Percentiles rank a stretch among this genome's conserved stretches.
Conservation (phyloP, 1,140 invertebrate species). For the Heliconius eleuchia region DNA sequence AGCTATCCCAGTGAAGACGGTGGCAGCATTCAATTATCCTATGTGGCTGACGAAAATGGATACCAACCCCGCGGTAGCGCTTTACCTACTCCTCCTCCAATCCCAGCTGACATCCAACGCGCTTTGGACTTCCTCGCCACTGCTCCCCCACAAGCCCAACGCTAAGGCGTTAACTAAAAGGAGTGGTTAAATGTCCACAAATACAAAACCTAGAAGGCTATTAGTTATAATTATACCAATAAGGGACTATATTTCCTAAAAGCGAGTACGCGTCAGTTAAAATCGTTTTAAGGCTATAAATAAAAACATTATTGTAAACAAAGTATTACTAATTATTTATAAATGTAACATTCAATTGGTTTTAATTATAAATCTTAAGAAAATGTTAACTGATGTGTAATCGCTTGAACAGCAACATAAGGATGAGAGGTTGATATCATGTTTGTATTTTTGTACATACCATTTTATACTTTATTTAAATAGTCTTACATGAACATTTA, state of each 20-base stretch:
- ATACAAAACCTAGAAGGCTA: neutral
- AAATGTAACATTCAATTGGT: neutral
- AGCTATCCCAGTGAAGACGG: conserved; percentile 84
- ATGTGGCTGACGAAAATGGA: conserved; percentile 83
- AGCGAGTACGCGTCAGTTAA: neutral
- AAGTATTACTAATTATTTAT: neutral
- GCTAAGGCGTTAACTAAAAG: conserved; percentile 6
- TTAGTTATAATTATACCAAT: neutral
- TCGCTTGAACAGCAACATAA: neutral
- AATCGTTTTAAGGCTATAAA: neutral
- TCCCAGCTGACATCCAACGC: conserved; percentile 84
- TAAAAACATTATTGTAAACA: neutral
- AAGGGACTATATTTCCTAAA: neutral
- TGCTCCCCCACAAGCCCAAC: conserved; percentile 62
- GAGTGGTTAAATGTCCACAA: neutral
- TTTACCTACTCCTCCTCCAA: conserved; percentile 85
- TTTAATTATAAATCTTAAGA: neutral
- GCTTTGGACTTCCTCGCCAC: conserved; percentile 80
- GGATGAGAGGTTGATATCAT: conserved; percentile 11
- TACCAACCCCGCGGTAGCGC: conserved; percentile 83
- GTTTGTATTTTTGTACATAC: conserved; percentile 18
- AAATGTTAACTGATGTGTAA: conserved; percentile 11
- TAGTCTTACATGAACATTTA: conserved; percentile 2
- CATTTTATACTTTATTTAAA: conserved; percentile 20
- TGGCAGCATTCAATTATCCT: conserved; percentile 83